Evolutionary conservation across 2,888 invertebrate genomes (phyloP).

Genomic region (Microplitis manilae): DNA sequence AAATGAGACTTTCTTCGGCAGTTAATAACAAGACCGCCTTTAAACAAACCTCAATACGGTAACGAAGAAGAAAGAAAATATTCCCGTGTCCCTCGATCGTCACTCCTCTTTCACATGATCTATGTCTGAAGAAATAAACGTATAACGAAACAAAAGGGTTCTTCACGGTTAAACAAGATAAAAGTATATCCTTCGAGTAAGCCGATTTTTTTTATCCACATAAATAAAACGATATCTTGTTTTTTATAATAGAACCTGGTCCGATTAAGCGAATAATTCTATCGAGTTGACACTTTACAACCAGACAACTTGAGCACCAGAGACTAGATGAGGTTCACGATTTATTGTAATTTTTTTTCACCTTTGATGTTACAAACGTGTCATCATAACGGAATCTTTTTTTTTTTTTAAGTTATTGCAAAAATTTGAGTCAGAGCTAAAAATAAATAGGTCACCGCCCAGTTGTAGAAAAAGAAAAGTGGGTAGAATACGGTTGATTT

Average conservation of each 20-base stretch:
- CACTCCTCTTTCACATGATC: conserved; percentile 36
- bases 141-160: conserved; percentile 11
- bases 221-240: conserved; percentile 26
- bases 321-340: conserved; percentile 38
- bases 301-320: neutral
- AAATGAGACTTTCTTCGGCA: conserved; percentile 9
- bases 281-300: conserved; percentile 4
- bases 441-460: too few relatives aligned
- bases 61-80: conserved; percentile 25
- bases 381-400: too few relatives aligned
- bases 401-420: too few relatives aligned
- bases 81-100: conserved; percentile 36
- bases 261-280: conserved; percentile 14
- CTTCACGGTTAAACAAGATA: neutral
- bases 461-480: neutral
- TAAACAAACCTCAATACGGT: conserved; percentile 18
- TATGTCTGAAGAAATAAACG: conserved; percentile 5
- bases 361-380: neutral
- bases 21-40: conserved; percentile 14
- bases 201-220: neutral
- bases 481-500: conserved; percentile 27
- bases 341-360: conserved; percentile 49
- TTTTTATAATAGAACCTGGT: conserved; percentile 21
- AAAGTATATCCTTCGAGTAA: neutral
- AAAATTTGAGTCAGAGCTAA: too few relatives aligned